phyloP scores from a whole-genome alignment of 2,797 vertebrate genomes.

The Alca torda region DNA sequence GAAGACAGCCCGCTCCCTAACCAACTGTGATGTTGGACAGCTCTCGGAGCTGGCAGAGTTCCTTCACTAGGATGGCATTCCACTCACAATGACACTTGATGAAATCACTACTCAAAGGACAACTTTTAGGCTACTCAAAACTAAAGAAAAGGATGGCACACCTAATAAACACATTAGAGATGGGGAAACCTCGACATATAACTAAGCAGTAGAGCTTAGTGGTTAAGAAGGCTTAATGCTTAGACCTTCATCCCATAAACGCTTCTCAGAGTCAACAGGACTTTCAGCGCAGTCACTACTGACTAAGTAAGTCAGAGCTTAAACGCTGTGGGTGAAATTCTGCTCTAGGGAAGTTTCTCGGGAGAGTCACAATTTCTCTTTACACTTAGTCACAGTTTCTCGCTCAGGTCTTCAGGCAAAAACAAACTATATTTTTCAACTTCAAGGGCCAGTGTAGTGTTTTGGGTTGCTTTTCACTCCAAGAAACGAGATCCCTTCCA shows the following conservation, averaged over 20 bases:
- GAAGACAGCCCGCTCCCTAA: background rate
- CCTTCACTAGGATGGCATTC: background rate
- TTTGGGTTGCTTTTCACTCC: background rate
- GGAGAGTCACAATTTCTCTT: background rate
- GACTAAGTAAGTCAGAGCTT: background rate
- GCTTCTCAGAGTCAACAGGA: background rate
- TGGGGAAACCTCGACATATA: background rate
- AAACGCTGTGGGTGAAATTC: background rate
- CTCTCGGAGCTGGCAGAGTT: background rate
- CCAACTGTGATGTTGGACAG: background rate
- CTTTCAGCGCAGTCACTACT: background rate
- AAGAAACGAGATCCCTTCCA: background rate
- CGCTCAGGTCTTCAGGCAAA: background rate
- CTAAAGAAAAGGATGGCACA: background rate
- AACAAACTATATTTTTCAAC: background rate
- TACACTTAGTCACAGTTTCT: background rate
- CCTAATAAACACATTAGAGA: background rate
- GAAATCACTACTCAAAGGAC: background rate
- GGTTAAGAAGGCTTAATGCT: slow-evolving; percentile 25
- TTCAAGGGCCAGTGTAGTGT: background rate
- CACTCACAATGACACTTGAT: background rate
- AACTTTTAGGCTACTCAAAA: background rate
- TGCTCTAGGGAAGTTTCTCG: background rate
- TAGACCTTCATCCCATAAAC: slow-evolving; percentile 17
- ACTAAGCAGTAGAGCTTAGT: background rate